Base-by-base conservation (phyloP, 92 coral and sea anemone species). In the Desmophyllum pertusum region DNA sequence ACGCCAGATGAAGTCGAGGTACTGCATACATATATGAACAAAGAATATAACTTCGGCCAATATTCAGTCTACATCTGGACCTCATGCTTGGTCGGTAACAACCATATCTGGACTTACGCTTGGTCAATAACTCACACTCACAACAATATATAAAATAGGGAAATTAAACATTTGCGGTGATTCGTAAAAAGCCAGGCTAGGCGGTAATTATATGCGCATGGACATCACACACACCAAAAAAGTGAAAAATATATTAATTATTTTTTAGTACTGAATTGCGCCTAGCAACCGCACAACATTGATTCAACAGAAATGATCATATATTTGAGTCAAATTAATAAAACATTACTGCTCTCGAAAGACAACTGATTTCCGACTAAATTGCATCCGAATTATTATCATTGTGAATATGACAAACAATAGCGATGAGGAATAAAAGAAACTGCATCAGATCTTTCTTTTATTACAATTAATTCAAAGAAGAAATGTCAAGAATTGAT, bases 391-490 rank as follows among this genome's bases (percentile, higher is more conserved):
- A 59, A 27, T 59, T 59, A 48, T 43, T 35, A 40, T 31, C 19
- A 66, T 9, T 23, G 73, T 35, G 27, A 27, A 46, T 19, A 79
- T 11, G n/a, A 46, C 52, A 37, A 43, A 57, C 70, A 77, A n/a
- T 25, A 25, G 17, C 76, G 30, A 6, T n/a, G 67, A 68, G 45
- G 66, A 67, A 80, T 48, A 35, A 67, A 30, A 67, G 73, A 67
- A 67, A 38, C 45, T 35, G 43, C 42, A 15, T 1, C 73, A 5
- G 31, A 35, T 35, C 42, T 67, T 36, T 17, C 17, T 38, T 67
- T 67, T 67, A 67, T 67, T 67, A 18, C 73, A 35, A 36, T 33
- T 2, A 33, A 67, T 33, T 36, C 42, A 38, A 67, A 27, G 29
- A 37, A 67, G 73, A 35, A 38, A 21, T n/a, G 73, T 67, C 43